phyloP scores from a whole-genome alignment of 2,797 vertebrate species.

The Sarcophilus harrisii region DNA sequence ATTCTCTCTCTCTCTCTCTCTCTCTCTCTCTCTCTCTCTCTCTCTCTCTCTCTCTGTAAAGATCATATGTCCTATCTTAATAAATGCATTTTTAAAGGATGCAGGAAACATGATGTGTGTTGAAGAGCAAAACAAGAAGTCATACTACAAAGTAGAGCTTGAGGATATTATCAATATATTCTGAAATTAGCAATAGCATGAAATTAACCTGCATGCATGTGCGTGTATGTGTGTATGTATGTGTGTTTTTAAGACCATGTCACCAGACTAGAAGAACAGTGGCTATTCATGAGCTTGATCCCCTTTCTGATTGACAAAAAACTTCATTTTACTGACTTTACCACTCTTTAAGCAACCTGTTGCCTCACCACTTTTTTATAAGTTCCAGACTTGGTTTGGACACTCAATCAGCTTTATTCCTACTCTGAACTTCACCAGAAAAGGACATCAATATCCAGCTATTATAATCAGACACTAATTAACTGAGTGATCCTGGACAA shows the following conservation, averaged over 20 bases:
- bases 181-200: not conserved
- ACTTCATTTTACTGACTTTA: not conserved
- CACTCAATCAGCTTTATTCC: not conserved
- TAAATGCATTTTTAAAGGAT: not conserved
- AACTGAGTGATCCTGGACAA: not conserved
- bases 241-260: not conserved
- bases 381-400: not conserved
- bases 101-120: not conserved
- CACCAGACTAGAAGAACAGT: too few relatives aligned
- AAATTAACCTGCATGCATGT: not conserved
- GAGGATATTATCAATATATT: not conserved
- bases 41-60: too few relatives aligned
- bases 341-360: not conserved
- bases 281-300: not conserved
- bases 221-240: not conserved
- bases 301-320: not conserved
- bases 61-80: not conserved
- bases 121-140: not conserved
- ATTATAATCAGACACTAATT: not conserved
- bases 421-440: not conserved
- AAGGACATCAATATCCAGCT: not conserved
- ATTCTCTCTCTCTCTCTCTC: too few relatives aligned
- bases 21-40: too few relatives aligned
- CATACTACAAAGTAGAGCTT: not conserved
- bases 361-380: not conserved